A percentile compares a stretch with the other conserved stretches of the same genome.
Evolutionary conservation across 2,888 invertebrate species (phyloP).

Genomic region (Diaprepes abbreviatus): DNA sequence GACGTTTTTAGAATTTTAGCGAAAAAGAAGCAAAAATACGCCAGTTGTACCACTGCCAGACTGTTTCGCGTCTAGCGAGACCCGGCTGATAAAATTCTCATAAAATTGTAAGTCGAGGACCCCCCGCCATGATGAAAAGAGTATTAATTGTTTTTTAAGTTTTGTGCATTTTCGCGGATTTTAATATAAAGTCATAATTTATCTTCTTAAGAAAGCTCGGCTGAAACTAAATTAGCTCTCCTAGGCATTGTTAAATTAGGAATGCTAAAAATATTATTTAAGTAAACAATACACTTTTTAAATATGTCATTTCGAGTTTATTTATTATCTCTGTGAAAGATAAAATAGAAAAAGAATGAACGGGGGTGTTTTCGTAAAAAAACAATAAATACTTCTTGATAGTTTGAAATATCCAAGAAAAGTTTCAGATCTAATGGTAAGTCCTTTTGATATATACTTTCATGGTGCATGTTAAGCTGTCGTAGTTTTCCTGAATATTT

Average conservation of each 20-base stretch:
- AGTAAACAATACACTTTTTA: not conserved
- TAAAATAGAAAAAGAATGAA: too few species aligned
- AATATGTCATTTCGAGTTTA: too few species aligned
- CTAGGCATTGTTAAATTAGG: not conserved
- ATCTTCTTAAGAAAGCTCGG: constrained; percentile 24
- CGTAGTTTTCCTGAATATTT: too few species aligned
- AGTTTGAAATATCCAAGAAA: too few species aligned
- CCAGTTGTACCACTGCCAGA: constrained; percentile 60
- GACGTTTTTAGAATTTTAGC: constrained; percentile 58
- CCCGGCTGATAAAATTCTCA: constrained; percentile 46
- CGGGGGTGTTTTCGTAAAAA: too few species aligned
- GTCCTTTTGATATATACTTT: too few species aligned
- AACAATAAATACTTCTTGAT: too few species aligned
- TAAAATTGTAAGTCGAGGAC: constrained; percentile 39
- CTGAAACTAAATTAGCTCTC: not conserved
- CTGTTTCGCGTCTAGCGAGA: constrained; percentile 46
- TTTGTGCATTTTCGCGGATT: constrained; percentile 40
- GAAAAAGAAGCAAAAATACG: constrained; percentile 57
- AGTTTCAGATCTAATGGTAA: too few species aligned
- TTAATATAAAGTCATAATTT: constrained; percentile 46
- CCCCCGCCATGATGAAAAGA: constrained; percentile 35
- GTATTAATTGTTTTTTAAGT: constrained; percentile 50
- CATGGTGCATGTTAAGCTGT: too few species aligned
- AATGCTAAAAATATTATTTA: not conserved
- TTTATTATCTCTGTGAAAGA: too few species aligned